Percentiles rank a stretch among this genome's conserved stretches.
Evolutionary conservation across 2,113 vertebrate species (phyloP).

Genomic region (Thalassarche chlororhynchos): DNA sequence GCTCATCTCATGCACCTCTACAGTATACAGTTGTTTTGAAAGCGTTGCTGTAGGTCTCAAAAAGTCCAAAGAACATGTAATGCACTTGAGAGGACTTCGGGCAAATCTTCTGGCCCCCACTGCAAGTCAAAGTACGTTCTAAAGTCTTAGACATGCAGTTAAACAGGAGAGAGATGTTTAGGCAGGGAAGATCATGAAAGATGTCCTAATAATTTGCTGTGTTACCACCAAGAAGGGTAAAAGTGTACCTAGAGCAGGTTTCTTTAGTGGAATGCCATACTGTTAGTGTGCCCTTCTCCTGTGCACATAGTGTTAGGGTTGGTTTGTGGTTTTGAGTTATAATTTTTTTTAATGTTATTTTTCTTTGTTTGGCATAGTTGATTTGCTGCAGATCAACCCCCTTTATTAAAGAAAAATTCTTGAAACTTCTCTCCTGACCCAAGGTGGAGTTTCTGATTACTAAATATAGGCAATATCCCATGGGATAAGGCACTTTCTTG

Average conservation of each 20-base stretch:
- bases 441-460: not conserved
- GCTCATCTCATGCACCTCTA: not conserved
- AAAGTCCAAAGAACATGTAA: not conserved
- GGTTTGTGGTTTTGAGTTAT: not conserved
- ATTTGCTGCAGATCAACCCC: not conserved
- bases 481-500: not conserved
- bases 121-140: not conserved
- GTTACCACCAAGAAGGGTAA: not conserved
- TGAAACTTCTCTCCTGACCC: not conserved
- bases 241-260: not conserved
- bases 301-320: not conserved
- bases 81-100: not conserved
- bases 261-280: no score
- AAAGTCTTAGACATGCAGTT: not conserved
- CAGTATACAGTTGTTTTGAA: not conserved
- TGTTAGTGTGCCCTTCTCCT: not conserved
- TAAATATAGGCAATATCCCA: not conserved
- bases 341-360: not conserved
- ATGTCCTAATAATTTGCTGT: not conserved
- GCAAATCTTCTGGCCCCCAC: not conserved
- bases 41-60: not conserved
- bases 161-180: not conserved
- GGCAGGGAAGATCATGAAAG: not conserved
- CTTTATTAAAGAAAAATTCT: not conserved
- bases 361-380: not conserved